These are phyloP conservation scores for Ornithoptera alexandrae DNA, from an alignment of 2,888 invertebrate genomes.

Conservation along the genomic window DNA sequence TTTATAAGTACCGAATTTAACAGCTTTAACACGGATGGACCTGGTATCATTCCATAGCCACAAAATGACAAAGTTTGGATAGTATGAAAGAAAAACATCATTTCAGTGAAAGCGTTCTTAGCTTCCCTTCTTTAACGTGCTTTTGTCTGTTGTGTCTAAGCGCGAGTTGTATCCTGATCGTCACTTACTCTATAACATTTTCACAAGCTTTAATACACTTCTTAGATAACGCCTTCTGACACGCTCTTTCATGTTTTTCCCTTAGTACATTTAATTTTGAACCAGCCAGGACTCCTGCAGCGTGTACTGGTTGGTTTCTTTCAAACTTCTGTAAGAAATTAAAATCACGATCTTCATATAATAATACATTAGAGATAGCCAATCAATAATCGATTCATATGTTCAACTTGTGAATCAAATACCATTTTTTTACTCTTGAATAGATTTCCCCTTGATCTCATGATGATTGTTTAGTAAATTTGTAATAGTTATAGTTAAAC, in stretches of 20 bases:
- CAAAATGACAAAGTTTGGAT: no score
- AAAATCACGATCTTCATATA: neutral
- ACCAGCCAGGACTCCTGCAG: neutral
- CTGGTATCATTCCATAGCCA: no score
- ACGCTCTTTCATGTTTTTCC: constrained; percentile 47
- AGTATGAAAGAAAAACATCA: no score
- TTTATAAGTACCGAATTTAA: no score
- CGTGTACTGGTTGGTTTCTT: neutral
- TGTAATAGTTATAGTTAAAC: no score
- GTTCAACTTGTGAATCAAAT: no score
- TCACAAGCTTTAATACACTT: constrained; percentile 49
- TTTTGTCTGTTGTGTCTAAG: neutral
- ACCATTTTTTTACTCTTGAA: no score
- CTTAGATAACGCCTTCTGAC: constrained; percentile 39
- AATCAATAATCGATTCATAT: no score
- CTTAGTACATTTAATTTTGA: constrained; percentile 43
- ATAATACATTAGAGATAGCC: no score
- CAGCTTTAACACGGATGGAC: no score
- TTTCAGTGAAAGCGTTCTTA: neutral
- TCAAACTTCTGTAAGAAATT: neutral
- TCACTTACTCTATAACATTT: constrained; percentile 28
- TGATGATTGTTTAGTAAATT: no score
- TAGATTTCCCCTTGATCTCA: no score
- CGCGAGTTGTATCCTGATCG: neutral
- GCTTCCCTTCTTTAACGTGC: neutral